Conservation (phyloP, 2,888 invertebrate genomes). For the Melieria picta region DNA sequence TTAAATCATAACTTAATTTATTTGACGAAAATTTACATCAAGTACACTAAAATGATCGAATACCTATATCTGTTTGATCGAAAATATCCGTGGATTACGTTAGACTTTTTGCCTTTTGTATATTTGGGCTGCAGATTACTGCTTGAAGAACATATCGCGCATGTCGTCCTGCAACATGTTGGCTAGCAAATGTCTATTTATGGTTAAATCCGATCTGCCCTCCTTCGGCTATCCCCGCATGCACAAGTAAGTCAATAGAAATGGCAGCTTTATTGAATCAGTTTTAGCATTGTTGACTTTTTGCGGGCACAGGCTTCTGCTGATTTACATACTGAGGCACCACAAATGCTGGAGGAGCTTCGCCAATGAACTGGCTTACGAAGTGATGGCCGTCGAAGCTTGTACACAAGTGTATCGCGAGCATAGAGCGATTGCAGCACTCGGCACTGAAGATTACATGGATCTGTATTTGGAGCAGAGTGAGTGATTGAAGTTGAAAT, state of each 20-base stretch:
- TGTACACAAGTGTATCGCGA: constrained; percentile 56
- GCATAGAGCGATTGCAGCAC: constrained; percentile 55
- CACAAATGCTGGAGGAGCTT: constrained; percentile 53
- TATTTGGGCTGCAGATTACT: no score
- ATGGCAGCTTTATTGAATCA: constrained; percentile 4
- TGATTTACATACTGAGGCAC: constrained; percentile 57
- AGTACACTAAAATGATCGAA: background rate
- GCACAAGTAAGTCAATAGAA: constrained; percentile 53
- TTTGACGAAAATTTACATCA: background rate
- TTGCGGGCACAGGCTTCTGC: constrained; percentile 49
- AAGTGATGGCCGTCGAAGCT: constrained; percentile 49
- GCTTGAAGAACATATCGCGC: no score
- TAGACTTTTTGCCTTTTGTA: constrained; percentile 25
- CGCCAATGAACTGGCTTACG: constrained; percentile 49
- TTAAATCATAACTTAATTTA: no score
- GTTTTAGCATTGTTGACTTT: constrained; percentile 3
- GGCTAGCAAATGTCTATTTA: constrained; percentile 47
- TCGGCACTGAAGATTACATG: constrained; percentile 53
- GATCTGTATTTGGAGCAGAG: constrained; percentile 63
- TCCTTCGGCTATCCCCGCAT: constrained; percentile 60
- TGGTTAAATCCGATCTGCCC: constrained; percentile 51
- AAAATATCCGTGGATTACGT: constrained; percentile 42
- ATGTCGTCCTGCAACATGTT: constrained; percentile 46
- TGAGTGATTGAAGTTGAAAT: constrained; percentile 41
- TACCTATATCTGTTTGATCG: constrained; percentile 50